These are phyloP conservation scores for Isurus oxyrinchus DNA, from an alignment of 2,113 vertebrate genomes.

Conservation along the genomic window DNA sequence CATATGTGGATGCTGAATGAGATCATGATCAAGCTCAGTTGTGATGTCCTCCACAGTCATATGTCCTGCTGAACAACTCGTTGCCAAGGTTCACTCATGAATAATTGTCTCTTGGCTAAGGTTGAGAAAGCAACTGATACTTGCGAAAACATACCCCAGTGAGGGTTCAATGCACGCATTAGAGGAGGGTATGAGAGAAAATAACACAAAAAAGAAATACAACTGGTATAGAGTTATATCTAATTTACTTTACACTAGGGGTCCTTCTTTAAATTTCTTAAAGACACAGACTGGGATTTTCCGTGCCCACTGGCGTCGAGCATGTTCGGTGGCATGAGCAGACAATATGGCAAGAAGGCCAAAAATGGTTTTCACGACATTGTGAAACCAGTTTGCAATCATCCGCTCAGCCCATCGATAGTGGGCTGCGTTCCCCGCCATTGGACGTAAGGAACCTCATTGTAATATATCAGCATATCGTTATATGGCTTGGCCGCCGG, in stretches of 20 bases:
- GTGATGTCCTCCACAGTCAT: background rate
- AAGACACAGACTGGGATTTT: background rate
- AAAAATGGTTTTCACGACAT: too few species aligned
- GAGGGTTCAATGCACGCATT: background rate
- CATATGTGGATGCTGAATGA: background rate
- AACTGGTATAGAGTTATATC: background rate
- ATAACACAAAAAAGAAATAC: background rate
- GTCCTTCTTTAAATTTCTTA: background rate
- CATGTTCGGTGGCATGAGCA: too few species aligned
- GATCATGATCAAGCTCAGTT: background rate
- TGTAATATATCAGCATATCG: too few species aligned
- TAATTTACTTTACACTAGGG: background rate
- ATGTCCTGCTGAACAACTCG: background rate
- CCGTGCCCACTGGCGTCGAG: too few species aligned
- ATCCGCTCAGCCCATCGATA: too few species aligned
- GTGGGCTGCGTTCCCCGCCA: too few species aligned
- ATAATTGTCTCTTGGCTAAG: background rate
- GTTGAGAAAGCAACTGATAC: background rate
- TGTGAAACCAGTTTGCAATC: too few species aligned
- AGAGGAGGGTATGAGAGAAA: background rate
- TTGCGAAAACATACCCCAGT: background rate
- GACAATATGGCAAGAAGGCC: too few species aligned
- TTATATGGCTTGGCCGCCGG: too few species aligned
- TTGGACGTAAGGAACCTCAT: too few species aligned
- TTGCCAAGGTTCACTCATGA: background rate